Evolutionary conservation across 2,113 vertebrate genomes (phyloP), one percentile per base, ranked within the genome.

Genomic region (Phainopepla nitens): DNA sequence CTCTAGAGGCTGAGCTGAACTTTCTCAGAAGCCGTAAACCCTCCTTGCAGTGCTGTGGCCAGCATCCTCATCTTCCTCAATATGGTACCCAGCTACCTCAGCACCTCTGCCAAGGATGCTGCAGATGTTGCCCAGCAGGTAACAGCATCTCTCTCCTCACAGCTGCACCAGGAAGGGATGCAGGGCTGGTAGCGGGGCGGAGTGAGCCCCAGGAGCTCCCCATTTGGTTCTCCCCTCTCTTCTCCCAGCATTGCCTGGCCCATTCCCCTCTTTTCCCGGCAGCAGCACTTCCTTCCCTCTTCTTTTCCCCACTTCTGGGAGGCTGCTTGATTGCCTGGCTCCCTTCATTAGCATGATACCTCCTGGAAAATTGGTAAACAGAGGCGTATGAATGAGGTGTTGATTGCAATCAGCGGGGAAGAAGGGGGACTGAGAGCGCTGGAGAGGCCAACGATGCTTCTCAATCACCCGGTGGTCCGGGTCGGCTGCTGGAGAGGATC

Each of bases 351-450:
- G 87, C 6, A 7, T 87, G 73, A 82, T 80, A 90, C 89, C 92
- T 96, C 73, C 92, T 69, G 69, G 68, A 87, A 93, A 94, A 95
- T 28, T 81, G 93, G 87, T 96, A 97, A 96, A 96, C 91, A 88
- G 89, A 93, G 78, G 84, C 39, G 47, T 70, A 85, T 96, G 96
- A 96, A 97, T 97, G 96, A 96, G 83, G 94, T 84, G 79, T 94
- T 97, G 97, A 97, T 97, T 97, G 96, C 97, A 97, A 97, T 97
- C 97, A 97, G 97, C 68, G 23, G 94, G 95, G 69, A 54, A 97
- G 78, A 78, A 78, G 89, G 62, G 82, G 82, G 84, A 64, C 68
- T 87, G 90, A 95, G 76, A 94, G 77, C 2, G 7, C 47, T 93
- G 87, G 90, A 96, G 94, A 87, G 93, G 57, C 77, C 57, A 1